Percentiles rank a stretch among this genome's conserved stretches.
phyloP scores from a whole-genome alignment of 2,888 invertebrate genomes.

The Macaria notata region DNA sequence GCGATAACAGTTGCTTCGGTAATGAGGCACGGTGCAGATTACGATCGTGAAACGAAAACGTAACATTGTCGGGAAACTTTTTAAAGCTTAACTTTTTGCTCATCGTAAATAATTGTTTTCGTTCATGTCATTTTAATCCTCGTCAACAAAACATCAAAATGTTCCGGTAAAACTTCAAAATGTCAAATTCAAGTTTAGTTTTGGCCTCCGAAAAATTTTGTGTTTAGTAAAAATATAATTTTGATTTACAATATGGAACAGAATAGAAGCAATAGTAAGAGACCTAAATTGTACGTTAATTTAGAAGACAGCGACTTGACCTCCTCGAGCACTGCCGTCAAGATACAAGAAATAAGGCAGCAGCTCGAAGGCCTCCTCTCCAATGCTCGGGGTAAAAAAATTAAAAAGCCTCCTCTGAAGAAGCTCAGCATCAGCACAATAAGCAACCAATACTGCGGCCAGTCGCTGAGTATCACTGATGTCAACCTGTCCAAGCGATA shows the following conservation, averaged over 20 bases:
- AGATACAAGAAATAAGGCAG: slow-evolving; percentile 6
- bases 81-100: not conserved
- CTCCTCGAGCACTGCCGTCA: slow-evolving; percentile 1
- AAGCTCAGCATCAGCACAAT: not conserved
- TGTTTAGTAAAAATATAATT: slow-evolving; percentile 8
- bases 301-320: not conserved
- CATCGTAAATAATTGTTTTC: not conserved
- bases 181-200: slow-evolving; percentile 24
- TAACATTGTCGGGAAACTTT: slow-evolving; percentile 1
- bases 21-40: slow-evolving; percentile 1
- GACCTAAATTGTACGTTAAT: not conserved
- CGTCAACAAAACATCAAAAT: not conserved
- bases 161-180: slow-evolving; percentile 9
- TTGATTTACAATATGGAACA: slow-evolving; percentile 23
- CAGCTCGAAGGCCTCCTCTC: slow-evolving; percentile 3
- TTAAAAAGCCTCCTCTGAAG: not conserved
- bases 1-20: slow-evolving; percentile 3
- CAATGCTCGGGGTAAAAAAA: not conserved
- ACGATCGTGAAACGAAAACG: not conserved
- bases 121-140: not conserved
- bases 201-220: slow-evolving; percentile 17
- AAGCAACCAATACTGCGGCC: not conserved
- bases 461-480: too few relatives aligned
- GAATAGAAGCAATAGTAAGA: slow-evolving; percentile 9
- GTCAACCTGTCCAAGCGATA: too few relatives aligned